Evolutionary conservation across 2,888 invertebrate species (phyloP), one percentile per base, ranked within the genome.

Genomic region (Scaptodrosophila latifasciaeformis): DNA sequence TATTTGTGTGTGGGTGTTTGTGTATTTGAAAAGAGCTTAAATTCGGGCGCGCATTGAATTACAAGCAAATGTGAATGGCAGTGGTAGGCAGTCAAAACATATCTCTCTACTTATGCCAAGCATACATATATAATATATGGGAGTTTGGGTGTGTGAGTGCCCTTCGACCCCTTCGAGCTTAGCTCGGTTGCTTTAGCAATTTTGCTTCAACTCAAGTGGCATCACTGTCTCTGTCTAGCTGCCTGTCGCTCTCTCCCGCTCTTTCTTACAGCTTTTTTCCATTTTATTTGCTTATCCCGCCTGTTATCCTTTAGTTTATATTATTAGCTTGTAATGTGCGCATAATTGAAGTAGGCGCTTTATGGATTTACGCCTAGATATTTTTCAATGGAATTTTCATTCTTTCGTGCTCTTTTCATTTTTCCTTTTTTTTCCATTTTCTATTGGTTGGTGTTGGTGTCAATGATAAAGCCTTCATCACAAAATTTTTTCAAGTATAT

Each of bases 231-330:
- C n/a, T n/a, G n/a, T n/a, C n/a, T n/a, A n/a, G n/a, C n/a, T 72
- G 65, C 56, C 39, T 24, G 24, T 3, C 24, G 7, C 3, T 24
- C 4, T 24, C 24, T 3, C 24, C 24, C 24, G n/a, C n/a, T n/a
- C n/a, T n/a, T n/a, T n/a, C n/a, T n/a, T n/a, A n/a, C n/a, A n/a
- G n/a, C n/a, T 24, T 7, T 24, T 24, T 24, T 3, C 24, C 18
- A 54, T 72, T 55, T 70, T 59, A 55, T 67, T 67, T 64, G 66
- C 62, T 61, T 65, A 65, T 63, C 67, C 55, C 49, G 48, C 48
- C 61, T 62, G 67, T 77, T 70, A 77, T 69, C 78, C 76, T 67
- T 72, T 69, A 78, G 78, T 77, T 77, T 72, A 71, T 72, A 67
- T 70, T 75, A 77, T 76, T 78, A 78, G 77, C 78, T 67, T 75